These are phyloP conservation scores for Potamarius usumacintae DNA, from an alignment of 2,113 vertebrate genomes.

Conservation along the genomic window DNA sequence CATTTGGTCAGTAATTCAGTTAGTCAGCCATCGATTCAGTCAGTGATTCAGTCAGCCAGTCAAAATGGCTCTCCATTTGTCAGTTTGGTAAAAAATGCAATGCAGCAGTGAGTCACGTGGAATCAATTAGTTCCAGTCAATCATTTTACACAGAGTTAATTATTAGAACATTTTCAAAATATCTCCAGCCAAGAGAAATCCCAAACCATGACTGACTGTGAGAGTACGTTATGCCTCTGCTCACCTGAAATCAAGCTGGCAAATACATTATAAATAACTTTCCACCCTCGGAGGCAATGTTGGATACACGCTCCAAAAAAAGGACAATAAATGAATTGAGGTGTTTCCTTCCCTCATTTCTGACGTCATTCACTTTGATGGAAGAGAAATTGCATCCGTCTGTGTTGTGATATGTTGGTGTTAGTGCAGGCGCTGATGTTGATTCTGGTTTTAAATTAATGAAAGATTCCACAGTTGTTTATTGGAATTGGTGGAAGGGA, in stretches of 20 bases:
- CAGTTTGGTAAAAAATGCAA: background rate
- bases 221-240: background rate
- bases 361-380: background rate
- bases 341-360: background rate
- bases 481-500: conserved; percentile 59
- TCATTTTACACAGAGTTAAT: background rate
- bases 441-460: conserved; percentile 54
- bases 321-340: background rate
- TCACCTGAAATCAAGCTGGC: background rate
- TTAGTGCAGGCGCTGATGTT: conserved; percentile 5
- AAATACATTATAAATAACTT: background rate
- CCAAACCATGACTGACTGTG: background rate
- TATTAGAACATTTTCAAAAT: background rate
- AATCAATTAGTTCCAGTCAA: background rate
- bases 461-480: conserved; percentile 62
- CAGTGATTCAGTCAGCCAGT: background rate
- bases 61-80: background rate
- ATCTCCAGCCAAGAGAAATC: background rate
- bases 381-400: background rate
- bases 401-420: conserved; percentile 23
- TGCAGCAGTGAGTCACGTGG: background rate
- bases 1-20: background rate
- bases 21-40: background rate
- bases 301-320: background rate
- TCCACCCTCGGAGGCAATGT: background rate